A percentile compares a stretch with the other conserved stretches of the same genome.
Evolutionary conservation across 2,113 vertebrate genomes (phyloP).

Genomic region (Hydrolagus affinis): DNA sequence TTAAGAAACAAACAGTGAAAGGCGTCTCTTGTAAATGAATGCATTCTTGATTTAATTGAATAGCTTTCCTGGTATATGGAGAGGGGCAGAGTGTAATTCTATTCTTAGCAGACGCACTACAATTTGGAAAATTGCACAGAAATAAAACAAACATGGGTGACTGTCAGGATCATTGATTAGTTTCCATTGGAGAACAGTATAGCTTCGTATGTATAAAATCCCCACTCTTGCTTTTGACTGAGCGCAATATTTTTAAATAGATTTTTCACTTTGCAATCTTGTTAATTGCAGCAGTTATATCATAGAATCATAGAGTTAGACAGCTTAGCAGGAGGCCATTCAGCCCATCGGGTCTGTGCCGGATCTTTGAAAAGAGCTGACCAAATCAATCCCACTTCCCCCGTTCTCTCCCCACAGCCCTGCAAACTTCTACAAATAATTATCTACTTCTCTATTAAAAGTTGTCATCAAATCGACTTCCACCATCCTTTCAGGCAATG

Average conservation of each 20-base stretch:
- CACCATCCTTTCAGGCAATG: too few species aligned
- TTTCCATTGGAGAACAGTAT: not conserved
- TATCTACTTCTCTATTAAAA: too few species aligned
- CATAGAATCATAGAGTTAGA: too few species aligned
- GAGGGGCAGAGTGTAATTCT: not conserved
- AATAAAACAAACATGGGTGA: not conserved
- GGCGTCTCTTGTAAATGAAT: not conserved
- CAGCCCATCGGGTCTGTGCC: too few species aligned
- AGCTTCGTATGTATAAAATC: not conserved
- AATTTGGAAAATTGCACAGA: not conserved
- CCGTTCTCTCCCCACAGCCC: too few species aligned
- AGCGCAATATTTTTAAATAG: not conserved
- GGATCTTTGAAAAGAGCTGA: too few species aligned
- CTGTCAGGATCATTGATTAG: not conserved
- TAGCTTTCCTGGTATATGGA: not conserved
- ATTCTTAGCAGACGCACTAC: not conserved
- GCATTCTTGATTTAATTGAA: not conserved
- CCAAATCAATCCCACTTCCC: too few species aligned
- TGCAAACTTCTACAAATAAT: too few species aligned
- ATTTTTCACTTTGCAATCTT: not conserved
- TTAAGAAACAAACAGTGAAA: not conserved
- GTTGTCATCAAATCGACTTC: too few species aligned
- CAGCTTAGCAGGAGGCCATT: too few species aligned
- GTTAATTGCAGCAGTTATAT: too few species aligned
- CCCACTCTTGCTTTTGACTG: not conserved